Evolutionary conservation across 2,888 invertebrate genomes (phyloP).

Genomic region (Pristionchus arcanus): DNA sequence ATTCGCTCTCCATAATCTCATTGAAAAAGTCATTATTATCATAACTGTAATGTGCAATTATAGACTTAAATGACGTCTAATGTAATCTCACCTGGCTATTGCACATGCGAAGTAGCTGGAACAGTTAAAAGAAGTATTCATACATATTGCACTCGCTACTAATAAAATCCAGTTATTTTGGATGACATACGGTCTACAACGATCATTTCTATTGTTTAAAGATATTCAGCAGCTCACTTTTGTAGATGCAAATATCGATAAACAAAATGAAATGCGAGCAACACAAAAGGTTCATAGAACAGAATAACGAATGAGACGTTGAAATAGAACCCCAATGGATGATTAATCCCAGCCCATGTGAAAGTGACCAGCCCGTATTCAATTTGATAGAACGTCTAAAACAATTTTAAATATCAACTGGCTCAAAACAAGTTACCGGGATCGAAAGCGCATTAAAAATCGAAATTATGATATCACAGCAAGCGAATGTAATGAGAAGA

Average conservation of each 20-base stretch:
- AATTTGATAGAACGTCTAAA: neutral
- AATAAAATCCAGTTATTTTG: neutral
- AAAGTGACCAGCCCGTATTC: neutral
- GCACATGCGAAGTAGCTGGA: neutral
- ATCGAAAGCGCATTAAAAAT: neutral
- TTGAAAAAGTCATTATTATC: neutral
- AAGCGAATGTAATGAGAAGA: neutral
- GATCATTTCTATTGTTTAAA: neutral
- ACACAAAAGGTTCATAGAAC: constrained; percentile 19
- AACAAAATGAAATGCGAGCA: neutral
- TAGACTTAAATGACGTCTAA: neutral
- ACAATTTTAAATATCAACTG: neutral
- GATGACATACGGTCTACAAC: neutral
- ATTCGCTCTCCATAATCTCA: constrained; percentile 2
- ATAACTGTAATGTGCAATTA: neutral
- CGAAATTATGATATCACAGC: neutral
- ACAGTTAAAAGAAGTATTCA: neutral
- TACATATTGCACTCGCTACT: neutral
- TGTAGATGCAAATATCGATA: neutral
- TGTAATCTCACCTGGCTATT: neutral
- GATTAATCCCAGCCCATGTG: neutral
- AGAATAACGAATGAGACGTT: neutral
- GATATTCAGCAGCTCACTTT: neutral
- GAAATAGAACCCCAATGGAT: neutral
- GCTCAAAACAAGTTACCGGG: neutral